Evolutionary conservation across 2,888 invertebrate species (phyloP), one percentile per base, ranked within the genome.

Genomic region (Pherbina coryleti): DNA sequence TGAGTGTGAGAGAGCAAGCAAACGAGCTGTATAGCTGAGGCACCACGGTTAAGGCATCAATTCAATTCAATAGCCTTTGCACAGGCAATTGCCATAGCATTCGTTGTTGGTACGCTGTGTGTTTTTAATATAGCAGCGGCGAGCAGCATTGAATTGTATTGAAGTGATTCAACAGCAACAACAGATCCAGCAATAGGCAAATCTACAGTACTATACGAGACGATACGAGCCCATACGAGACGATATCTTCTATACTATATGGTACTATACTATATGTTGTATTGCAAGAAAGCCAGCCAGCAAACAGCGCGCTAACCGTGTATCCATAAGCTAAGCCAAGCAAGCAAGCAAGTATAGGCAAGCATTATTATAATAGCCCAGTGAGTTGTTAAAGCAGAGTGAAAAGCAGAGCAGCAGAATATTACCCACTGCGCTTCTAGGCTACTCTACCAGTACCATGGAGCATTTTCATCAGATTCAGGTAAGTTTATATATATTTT

Each of bases 381-480:
- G 75, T 75, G 75, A 67, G 74, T 74, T 79, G 83, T 81, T 74
- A 62, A 67, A 66, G 80, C 78, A 80, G 64, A 67, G 74, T 64
- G 79, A 79, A 82, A 77, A 79, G 73, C 75, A 78, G 75, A 69
- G 73, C 76, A 74, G 80, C 74, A 81, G 78, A 78, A 69, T 77
- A 76, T 60, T 57, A 76, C 75, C 79, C 78, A 77, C 78, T 71
- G 78, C 78, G 77, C 74, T 76, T 76, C 77, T 80, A 75, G 76
- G 78, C 77, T 76, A 75, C 70, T 55, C 49, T 60, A 67, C 74
- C 77, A 79, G 79, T 75, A 80, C 79, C 84, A 88, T 88, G 88
- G 88, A 88, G 84, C 88, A 88, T 82, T 88, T 88, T 87, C 88
- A 88, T 87, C 88, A 88, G 85, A 88, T 88, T 85, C 88, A 88